Base-by-base conservation (phyloP, 1,140 invertebrate species). In the Octopus sinensis region DNA sequence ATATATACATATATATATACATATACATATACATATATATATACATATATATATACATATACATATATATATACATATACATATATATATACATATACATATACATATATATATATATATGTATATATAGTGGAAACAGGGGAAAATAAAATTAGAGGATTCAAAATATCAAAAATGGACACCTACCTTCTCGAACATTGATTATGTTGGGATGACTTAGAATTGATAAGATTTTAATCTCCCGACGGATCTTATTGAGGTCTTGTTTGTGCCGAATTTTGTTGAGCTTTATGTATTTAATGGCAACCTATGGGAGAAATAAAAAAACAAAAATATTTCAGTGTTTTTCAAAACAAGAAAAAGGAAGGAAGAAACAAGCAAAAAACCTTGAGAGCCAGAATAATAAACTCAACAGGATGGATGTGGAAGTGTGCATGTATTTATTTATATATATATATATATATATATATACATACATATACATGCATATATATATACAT, bases 141-240 rank as follows among this genome's bases (percentile, higher is more conserved):
- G 30, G 2, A 43, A 73, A 62, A 82, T 76, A 1, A 62, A 10
- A 9, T 62, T 62, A 62, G 17, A 1, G 56, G 17, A 62, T 62
- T 62, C 17, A 17, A 1, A 10, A 62, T 17, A 71, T 6, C 17
- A 17, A 17, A 73, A 73, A 73, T n/a, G 13, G 30, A 73, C 4
- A 73, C 13, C 84, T 92, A 98, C 97, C 97, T 96, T 99, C 97
- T 92, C 97, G 97, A 90, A 99, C 98, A 91, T 98, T 97, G 91
- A 99, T 97, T 89, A 99, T 99, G 90, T 99, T 97, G 6, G 97
- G 97, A 93, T 99, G 98, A 87, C 96, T 94, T 23, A 99, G 96
- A 78, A 96, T 97, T 80, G 96, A 97, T 97, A 99, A 99, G 87
- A 99, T 99, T 91, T 98, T 96, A 89, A 99, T 98, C 91, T 99